These are phyloP conservation scores for Idaea dimidiata DNA, from an alignment of 2,888 invertebrate species.

Conservation along the genomic window DNA sequence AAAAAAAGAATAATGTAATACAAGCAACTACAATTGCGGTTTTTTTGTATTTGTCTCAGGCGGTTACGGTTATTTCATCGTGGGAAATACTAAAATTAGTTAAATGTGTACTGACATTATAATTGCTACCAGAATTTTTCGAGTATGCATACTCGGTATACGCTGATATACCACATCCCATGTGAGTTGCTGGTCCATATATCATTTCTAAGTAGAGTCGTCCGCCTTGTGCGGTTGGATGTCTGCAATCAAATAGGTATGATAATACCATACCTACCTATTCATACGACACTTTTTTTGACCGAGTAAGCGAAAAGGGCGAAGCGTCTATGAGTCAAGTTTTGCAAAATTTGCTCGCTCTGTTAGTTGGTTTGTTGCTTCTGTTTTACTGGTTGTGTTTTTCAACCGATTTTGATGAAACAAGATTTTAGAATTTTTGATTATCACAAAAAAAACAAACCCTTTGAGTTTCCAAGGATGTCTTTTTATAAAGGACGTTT, in stretches of 20 bases:
- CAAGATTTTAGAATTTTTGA: no score
- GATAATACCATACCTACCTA: no score
- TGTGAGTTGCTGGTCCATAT: conserved; percentile 48
- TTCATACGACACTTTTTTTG: no score
- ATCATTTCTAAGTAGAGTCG: conserved; percentile 47
- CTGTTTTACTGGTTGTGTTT: no score
- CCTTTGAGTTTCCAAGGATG: no score
- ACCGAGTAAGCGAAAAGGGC: neutral
- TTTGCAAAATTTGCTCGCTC: no score
- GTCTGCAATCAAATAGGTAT: conserved; percentile 24
- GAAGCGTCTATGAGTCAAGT: neutral
- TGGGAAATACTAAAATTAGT: neutral
- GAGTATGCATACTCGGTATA: conserved; percentile 46
- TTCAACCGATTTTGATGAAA: no score
- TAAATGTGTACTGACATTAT: conserved; percentile 46
- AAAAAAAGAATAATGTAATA: no score
- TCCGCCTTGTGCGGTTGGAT: conserved; percentile 18
- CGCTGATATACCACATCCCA: conserved; percentile 62
- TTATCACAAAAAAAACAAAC: no score
- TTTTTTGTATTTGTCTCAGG: neutral
- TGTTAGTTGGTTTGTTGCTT: no score
- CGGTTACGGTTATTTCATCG: neutral
- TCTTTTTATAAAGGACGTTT: no score
- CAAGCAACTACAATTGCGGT: no score
- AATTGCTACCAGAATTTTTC: conserved; percentile 31